Percentiles rank a stretch among this genome's conserved stretches.
These are phyloP conservation scores for Cyclina sinensis DNA, from an alignment of 1,140 invertebrate genomes.

Conservation along the genomic window DNA sequence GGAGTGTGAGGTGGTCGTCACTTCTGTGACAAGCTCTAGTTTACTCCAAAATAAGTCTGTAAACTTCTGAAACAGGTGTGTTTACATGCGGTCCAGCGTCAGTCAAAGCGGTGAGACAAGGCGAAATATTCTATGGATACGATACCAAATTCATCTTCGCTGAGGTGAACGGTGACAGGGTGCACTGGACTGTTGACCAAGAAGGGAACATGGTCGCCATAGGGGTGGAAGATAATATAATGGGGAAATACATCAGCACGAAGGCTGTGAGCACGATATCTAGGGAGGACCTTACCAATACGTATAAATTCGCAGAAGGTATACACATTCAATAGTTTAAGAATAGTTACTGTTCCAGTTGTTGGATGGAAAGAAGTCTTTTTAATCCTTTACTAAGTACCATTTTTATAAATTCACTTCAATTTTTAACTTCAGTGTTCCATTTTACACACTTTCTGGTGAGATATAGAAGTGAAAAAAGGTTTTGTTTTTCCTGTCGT, in stretches of 20 bases:
- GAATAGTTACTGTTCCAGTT: too few species aligned
- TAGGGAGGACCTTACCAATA: slow-evolving; percentile 80
- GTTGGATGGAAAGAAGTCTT: too few species aligned
- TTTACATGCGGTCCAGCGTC: slow-evolving; percentile 93
- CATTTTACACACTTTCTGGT: too few species aligned
- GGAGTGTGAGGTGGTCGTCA: too few species aligned
- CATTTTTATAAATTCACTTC: too few species aligned
- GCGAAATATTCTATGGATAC: slow-evolving; percentile 93
- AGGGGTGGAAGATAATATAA: slow-evolving; percentile 72
- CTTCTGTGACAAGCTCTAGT: too few species aligned
- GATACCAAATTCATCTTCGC: slow-evolving; percentile 94
- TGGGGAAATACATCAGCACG: slow-evolving; percentile 81
- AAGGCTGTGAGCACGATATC: slow-evolving; percentile 82
- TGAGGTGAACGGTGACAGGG: slow-evolving; percentile 88
- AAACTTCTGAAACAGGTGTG: slow-evolving; percentile 85
- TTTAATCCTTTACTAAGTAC: too few species aligned
- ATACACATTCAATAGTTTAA: too few species aligned
- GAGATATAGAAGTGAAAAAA: too few species aligned
- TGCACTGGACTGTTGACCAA: slow-evolving; percentile 79
- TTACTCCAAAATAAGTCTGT: too few species aligned
- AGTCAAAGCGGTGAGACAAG: slow-evolving; percentile 92
- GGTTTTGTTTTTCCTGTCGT: too few species aligned
- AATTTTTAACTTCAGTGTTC: too few species aligned
- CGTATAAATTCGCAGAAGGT: slow-evolving; percentile 82
- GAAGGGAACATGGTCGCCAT: slow-evolving; percentile 82